Base-by-base conservation (phyloP, 2,888 invertebrate species). In the Gastrophysa polygoni region DNA sequence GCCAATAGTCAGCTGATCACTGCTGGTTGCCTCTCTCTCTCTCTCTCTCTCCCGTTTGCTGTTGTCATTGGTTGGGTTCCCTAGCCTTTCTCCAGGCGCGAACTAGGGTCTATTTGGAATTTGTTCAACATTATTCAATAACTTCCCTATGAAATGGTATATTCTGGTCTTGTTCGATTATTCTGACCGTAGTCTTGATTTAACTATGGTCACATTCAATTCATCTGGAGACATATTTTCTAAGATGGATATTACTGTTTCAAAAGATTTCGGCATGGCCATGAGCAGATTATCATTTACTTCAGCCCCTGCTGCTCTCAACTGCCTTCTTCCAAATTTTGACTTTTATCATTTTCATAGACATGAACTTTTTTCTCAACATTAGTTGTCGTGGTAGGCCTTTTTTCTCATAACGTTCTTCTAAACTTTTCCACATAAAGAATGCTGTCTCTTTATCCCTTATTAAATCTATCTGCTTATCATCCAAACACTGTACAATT, bases 281-380 rank as follows among this genome's bases (percentile, higher is more conserved):
- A 67, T 49, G 52, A 69, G 48, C 11, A 69, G 46, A 44, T 65
- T 69, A 46, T 69, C 69, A 21, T 61, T 47, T 17, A 66, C 16
- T 11, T 50, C 51, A 11, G 46, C 50, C 14, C 64, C 64, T 20
- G 57, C 43, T 11, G 38, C 50, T 24, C 49, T 61, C 18, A 69
- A 48, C 46, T 69, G 58, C n/a, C 63, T 55, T 51, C 34, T 60
- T 57, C 16, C 63, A 43, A 10, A 17, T 10, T 29, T 61, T 63
- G 20, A 51, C 55, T 49, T 62, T 60, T 44, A 44, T 50, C 50
- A 56, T 14, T 55, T 55, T 68, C 63, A 62, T 46, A 2, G 56
- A 21, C n/a, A 61, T 17, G 38, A 67, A 32, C 44, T 64, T 63
- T 24, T 46, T 59, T 60, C 63, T 61, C 14, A 61, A 38, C 61